phyloP scores from a whole-genome alignment of 1,140 invertebrate species.

The Vollenhovia emeryi region DNA sequence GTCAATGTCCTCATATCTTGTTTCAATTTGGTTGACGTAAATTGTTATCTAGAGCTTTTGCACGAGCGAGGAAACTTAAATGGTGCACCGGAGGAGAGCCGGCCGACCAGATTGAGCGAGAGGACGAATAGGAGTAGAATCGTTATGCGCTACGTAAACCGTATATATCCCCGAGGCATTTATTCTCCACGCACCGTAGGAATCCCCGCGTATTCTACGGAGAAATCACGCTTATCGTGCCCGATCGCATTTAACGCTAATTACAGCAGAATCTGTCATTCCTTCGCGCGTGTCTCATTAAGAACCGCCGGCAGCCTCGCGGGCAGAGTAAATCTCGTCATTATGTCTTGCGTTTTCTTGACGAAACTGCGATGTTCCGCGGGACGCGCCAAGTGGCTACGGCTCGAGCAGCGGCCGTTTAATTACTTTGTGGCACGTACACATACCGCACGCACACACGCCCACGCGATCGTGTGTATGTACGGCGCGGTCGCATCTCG shows the following conservation, averaged over 20 bases:
- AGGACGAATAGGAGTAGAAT: conserved; percentile 5
- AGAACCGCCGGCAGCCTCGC: conserved; percentile 36
- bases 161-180: background rate
- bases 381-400: conserved; percentile 60
- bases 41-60: background rate
- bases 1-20: background rate
- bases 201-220: background rate
- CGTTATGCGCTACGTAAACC: conserved; percentile 12
- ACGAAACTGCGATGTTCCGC: conserved; percentile 50
- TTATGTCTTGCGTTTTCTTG: conserved; percentile 65
- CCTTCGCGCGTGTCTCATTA: conserved; percentile 51
- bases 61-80: background rate
- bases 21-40: background rate
- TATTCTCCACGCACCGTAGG: conserved; percentile 4
- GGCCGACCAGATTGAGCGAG: background rate
- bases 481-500: background rate
- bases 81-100: background rate
- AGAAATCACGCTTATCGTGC: conserved; percentile 40
- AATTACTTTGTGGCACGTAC: conserved; percentile 68
- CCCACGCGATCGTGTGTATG: background rate
- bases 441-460: conserved; percentile 3
- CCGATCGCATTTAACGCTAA: conserved; percentile 54
- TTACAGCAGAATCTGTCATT: conserved; percentile 56
- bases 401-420: conserved; percentile 71
- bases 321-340: conserved; percentile 48